Evolutionary conservation across 2,113 vertebrate species (phyloP).

Genomic region (Mobula birostris): DNA sequence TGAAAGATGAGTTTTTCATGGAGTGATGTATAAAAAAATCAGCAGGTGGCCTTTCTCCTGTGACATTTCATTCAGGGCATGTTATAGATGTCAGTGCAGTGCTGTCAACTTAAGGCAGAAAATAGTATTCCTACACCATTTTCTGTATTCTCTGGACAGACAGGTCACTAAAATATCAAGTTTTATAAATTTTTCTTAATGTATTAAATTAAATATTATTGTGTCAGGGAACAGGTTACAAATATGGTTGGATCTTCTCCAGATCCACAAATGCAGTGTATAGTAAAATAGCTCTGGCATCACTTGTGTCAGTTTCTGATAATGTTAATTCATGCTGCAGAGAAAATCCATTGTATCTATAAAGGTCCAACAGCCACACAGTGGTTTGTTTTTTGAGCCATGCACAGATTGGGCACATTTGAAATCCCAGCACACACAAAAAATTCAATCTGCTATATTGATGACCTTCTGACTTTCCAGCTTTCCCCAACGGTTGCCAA

Average conservation of each 20-base stretch:
- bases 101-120: conserved; percentile 17
- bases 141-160: conserved; percentile 20
- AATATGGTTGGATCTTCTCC: conserved; percentile 42
- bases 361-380: background rate
- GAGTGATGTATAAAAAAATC: conserved; percentile 27
- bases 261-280: conserved; percentile 40
- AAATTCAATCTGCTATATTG: conserved; percentile 28
- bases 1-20: conserved; percentile 6
- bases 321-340: background rate
- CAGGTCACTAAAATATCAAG: conserved; percentile 38
- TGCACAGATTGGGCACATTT: background rate
- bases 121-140: background rate
- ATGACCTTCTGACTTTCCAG: background rate
- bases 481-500: background rate
- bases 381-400: no score
- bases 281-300: conserved; percentile 39
- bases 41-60: conserved; percentile 29
- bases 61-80: conserved; percentile 20
- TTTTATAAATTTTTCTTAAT: background rate
- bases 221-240: conserved; percentile 41
- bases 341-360: background rate
- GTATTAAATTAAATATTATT: conserved; percentile 43
- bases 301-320: conserved; percentile 43
- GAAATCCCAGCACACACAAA: background rate
- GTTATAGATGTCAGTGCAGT: no score